Evolutionary conservation across 37 sponge, comb jelly and placozoan species (phyloP).

Genomic region (Amphimedon queenslandica): DNA sequence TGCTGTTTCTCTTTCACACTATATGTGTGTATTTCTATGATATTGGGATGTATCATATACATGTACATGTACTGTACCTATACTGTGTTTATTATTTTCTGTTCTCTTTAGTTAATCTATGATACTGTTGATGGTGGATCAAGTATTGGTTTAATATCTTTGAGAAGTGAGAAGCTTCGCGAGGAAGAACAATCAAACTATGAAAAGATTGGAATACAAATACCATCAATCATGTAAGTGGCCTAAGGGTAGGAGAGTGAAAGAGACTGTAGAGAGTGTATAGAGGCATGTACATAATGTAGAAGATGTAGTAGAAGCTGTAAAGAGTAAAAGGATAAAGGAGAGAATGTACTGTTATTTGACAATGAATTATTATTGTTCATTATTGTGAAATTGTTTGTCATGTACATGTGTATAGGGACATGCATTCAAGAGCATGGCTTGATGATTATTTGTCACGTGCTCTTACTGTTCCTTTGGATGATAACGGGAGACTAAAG

Average conservation of each 20-base stretch:
- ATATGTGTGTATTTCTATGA: neutral
- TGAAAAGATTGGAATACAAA: constrained; percentile 36
- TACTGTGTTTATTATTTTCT: neutral
- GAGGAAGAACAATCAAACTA: constrained; percentile 25
- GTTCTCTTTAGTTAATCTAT: constrained; percentile 44
- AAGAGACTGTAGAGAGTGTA: no score
- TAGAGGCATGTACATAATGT: no score
- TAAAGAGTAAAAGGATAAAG: no score
- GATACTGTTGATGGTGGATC: constrained; percentile 62
- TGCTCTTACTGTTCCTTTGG: constrained; percentile 56
- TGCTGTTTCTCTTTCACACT: neutral
- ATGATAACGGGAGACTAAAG: constrained; percentile 26
- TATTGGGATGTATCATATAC: neutral
- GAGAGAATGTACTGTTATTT: no score
- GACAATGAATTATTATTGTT: no score
- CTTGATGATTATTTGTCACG: constrained; percentile 68
- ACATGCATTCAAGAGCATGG: constrained; percentile 47
- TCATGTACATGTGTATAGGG: constrained; percentile 18
- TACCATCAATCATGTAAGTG: constrained; percentile 59
- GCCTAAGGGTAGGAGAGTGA: no score
- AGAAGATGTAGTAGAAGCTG: no score
- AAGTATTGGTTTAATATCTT: constrained; percentile 46
- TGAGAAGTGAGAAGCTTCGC: constrained; percentile 55
- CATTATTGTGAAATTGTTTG: neutral
- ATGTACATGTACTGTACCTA: no score